These are phyloP conservation scores for Acrossocheilus wenchowensis DNA, from an alignment of 2,797 vertebrate genomes.

Conservation along the genomic window DNA sequence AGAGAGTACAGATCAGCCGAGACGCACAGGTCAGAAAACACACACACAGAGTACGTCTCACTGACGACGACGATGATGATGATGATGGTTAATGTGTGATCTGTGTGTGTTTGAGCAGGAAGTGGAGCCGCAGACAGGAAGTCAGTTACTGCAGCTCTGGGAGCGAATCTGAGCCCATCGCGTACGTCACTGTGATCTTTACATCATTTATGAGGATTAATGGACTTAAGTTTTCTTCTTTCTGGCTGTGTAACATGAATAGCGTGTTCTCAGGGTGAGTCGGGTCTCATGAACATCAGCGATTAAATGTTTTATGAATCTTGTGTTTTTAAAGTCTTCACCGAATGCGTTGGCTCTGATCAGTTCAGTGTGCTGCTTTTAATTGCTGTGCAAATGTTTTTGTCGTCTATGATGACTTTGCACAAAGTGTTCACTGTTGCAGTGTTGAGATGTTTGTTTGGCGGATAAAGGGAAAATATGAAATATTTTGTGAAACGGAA, in stretches of 20 bases:
- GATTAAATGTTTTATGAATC: background rate
- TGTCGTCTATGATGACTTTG: constrained; percentile 54
- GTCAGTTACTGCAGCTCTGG: constrained; percentile 87
- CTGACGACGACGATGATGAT: no score
- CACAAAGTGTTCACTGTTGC: constrained; percentile 13
- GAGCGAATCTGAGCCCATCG: constrained; percentile 68
- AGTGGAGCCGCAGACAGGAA: constrained; percentile 87
- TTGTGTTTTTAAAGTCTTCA: background rate
- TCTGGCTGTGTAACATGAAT: background rate
- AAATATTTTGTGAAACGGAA: background rate
- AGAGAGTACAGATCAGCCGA: constrained; percentile 92
- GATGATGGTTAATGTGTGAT: background rate
- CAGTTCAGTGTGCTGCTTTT: constrained; percentile 26
- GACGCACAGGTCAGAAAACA: constrained; percentile 70
- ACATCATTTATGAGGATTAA: background rate
- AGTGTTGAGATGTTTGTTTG: background rate
- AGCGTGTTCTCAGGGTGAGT: background rate
- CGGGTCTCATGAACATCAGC: background rate
- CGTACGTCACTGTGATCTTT: background rate
- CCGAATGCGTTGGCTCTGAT: background rate
- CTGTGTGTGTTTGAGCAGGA: constrained; percentile 76
- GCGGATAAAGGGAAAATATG: background rate
- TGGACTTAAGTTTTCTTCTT: background rate
- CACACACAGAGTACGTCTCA: no score
- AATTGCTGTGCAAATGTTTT: constrained; percentile 42